Base-by-base conservation (phyloP, 2,888 invertebrate species). In the Macrophya annulata region DNA sequence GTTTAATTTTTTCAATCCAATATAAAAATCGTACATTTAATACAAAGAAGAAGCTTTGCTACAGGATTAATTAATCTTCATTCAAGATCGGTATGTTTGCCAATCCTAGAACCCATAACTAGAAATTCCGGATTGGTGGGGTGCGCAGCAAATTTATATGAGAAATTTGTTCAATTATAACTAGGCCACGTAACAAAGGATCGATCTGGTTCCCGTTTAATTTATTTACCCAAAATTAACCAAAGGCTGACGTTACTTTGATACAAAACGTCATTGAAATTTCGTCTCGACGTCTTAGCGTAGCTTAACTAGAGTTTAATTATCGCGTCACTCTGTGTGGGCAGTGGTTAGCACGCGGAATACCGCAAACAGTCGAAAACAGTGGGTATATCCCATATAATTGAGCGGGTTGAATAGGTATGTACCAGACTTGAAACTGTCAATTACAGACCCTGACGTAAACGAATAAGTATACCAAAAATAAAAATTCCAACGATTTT, bases 331-430 rank as follows among this genome's bases (percentile, higher is more conserved):
- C 79, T 81, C 62, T 1, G 43, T 59, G 40, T 21, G 59, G 62
- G 79, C 21, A 62, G 79, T 37, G 51, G 77, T 77, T 55, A 37
- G 55, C 55, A 48, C 48, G 25, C 21, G 31, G 76, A 76, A 76
- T 76, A 76, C 76, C 76, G 45, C 76, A 31, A 76, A 76, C 77
- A 17, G 55, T 25, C 31, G 77, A 77, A 77, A 77, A 77, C 77
- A 31, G 31, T 72, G 17, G 5, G 4, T 76, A 48, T 51, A 51
- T 37, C 31, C 25, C 51, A 15, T 55, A 51, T 37, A 43, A 72
- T 72, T 72, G n/a, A n/a, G 21, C n/a, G 72, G 40, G 9, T 72
- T 45, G 72, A 55, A n/a, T 55, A 55, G 55, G 31, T 31, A 31
- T n/a, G 37, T 71, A 12, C 40, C 71, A n/a, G 37, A 15, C 9